Evolutionary conservation across 1,140 invertebrate genomes (phyloP).

Genomic region (Pseudomyrmex flavicornis): DNA sequence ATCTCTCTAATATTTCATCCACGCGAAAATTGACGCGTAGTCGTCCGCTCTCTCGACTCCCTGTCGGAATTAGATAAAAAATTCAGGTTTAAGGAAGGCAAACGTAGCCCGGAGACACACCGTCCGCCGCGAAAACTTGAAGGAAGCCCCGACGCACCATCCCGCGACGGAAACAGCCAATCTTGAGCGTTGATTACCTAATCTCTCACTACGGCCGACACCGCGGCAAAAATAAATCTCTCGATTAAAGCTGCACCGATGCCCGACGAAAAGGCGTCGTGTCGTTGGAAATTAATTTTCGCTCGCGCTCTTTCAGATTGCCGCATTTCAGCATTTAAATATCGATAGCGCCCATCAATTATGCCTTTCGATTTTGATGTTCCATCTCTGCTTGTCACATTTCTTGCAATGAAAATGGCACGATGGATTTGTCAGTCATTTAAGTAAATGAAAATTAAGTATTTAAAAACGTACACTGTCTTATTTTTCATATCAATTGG

Average conservation of each 20-base stretch:
- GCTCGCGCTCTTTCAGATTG: background rate
- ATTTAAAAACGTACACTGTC: background rate
- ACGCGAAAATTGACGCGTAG: slow-evolving; percentile 66
- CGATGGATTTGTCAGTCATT: background rate
- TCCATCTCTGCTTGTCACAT: background rate
- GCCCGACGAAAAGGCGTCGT: background rate
- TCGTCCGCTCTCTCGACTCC: slow-evolving; percentile 1
- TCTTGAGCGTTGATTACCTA: slow-evolving; percentile 58
- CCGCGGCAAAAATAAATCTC: slow-evolving; percentile 48
- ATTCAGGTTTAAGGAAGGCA: slow-evolving; percentile 61
- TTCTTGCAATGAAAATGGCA: background rate
- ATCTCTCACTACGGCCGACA: slow-evolving; percentile 34
- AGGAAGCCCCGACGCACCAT: slow-evolving; percentile 31
- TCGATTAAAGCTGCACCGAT: slow-evolving; percentile 41
- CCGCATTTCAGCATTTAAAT: slow-evolving; percentile 9
- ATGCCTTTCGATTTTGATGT: background rate
- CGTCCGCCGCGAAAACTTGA: slow-evolving; percentile 43
- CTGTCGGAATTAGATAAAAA: slow-evolving; percentile 66
- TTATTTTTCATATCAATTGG: background rate
- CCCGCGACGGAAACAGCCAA: slow-evolving; percentile 43
- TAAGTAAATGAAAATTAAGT: background rate
- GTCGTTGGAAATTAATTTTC: slow-evolving; percentile 34
- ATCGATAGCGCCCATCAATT: slow-evolving; percentile 24
- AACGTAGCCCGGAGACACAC: slow-evolving; percentile 16
- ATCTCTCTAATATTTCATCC: slow-evolving; percentile 69